Percentiles rank a stretch among this genome's conserved stretches.
These are phyloP conservation scores for Uloborus diversus DNA, from an alignment of 1,140 invertebrate genomes.

Conservation along the genomic window DNA sequence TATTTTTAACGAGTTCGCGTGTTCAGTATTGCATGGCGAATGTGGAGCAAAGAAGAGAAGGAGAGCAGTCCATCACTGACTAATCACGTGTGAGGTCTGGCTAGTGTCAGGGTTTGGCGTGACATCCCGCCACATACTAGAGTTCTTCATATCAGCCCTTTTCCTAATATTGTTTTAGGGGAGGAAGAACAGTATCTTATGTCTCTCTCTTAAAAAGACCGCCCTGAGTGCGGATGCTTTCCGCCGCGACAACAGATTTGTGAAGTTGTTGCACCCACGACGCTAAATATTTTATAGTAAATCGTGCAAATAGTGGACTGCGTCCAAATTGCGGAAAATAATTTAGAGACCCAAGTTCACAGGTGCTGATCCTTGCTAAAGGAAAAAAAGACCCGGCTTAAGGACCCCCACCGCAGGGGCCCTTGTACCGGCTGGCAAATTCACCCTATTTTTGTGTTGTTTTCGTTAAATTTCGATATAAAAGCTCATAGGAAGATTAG, in stretches of 20 bases:
- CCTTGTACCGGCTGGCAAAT: too few species aligned
- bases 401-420: too few species aligned
- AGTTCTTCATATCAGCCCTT: neutral
- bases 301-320: neutral
- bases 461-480: too few species aligned
- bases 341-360: too few species aligned
- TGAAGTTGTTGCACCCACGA: neutral
- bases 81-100: conserved; percentile 41
- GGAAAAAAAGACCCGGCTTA: too few species aligned
- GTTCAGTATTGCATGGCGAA: neutral
- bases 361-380: too few species aligned
- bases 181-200: neutral
- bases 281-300: neutral
- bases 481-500: too few species aligned
- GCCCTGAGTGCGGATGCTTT: conserved; percentile 7
- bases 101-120: conserved; percentile 10
- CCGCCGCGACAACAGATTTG: conserved; percentile 31
- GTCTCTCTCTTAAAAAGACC: conserved; percentile 38
- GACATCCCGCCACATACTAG: neutral
- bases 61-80: neutral
- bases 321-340: conserved; percentile 7
- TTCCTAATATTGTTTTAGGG: neutral
- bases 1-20: neutral
- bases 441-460: too few species aligned
- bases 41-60: neutral